Evolutionary conservation across 1,140 invertebrate species (phyloP).

Genomic region (Drosophila kepulauana): DNA sequence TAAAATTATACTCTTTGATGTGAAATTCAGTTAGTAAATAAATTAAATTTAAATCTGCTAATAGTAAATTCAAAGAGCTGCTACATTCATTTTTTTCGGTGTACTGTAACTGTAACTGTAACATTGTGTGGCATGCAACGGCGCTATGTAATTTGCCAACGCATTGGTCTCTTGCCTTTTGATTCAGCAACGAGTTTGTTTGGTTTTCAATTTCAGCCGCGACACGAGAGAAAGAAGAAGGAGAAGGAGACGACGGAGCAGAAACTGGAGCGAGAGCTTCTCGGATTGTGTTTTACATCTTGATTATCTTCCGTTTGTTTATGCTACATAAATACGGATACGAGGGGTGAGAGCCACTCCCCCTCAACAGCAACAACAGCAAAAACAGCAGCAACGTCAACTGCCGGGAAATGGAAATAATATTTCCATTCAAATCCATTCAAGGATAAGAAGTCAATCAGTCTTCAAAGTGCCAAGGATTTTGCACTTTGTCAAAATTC

Average conservation of each 20-base stretch:
- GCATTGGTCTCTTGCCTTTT: constrained; percentile 66
- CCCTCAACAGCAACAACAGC: not conserved
- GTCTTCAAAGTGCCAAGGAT: constrained; percentile 83
- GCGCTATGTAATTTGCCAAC: constrained; percentile 67
- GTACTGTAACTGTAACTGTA: constrained; percentile 67
- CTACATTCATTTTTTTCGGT: too few species aligned
- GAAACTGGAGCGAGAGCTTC: constrained; percentile 13
- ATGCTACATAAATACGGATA: constrained; percentile 40
- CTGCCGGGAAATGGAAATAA: constrained; percentile 56
- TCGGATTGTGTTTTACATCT: constrained; percentile 79
- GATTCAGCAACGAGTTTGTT: constrained; percentile 73
- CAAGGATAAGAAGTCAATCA: constrained; percentile 83
- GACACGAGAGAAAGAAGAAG: constrained; percentile 3
- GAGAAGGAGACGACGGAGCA: not conserved
- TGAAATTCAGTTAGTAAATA: too few species aligned
- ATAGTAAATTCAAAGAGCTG: too few species aligned
- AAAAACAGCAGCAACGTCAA: not conserved
- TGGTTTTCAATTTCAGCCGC: constrained; percentile 75
- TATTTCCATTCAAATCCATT: constrained; percentile 82
- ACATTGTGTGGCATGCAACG: constrained; percentile 31
- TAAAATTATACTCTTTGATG: too few species aligned
- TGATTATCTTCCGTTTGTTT: constrained; percentile 83
- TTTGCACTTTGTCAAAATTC: constrained; percentile 79
- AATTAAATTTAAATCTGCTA: too few species aligned
- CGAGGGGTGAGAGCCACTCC: not conserved